Conservation (phyloP, 2,113 vertebrate species). For the Phycodurus eques region DNA sequence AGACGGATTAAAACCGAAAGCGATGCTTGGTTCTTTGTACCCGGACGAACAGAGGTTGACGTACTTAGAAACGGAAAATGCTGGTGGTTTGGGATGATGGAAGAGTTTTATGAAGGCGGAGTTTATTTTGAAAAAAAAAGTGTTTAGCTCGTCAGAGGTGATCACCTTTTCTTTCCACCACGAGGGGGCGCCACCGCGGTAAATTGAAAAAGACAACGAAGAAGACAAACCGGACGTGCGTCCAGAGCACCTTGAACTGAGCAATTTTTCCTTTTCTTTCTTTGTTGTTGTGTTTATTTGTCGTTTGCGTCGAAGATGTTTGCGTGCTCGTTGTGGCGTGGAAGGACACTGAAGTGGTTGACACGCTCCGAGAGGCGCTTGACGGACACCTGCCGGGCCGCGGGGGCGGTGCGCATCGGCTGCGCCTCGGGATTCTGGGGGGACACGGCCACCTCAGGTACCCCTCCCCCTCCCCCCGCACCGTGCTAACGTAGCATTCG, state of each 20-base stretch:
- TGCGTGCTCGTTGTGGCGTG: too few relatives aligned
- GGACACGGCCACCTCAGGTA: slow-evolving; percentile 78
- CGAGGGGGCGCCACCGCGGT: background rate
- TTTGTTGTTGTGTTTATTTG: background rate
- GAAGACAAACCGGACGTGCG: slow-evolving; percentile 15
- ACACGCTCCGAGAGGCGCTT: slow-evolving; percentile 2
- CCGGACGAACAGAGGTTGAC: background rate
- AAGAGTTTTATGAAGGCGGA: background rate
- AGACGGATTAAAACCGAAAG: background rate
- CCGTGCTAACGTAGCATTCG: too few relatives aligned
- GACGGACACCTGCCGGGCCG: background rate
- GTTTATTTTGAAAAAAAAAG: background rate
- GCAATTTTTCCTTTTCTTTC: background rate
- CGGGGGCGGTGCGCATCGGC: slow-evolving; percentile 67
- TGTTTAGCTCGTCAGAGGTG: background rate
- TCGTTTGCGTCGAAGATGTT: background rate
- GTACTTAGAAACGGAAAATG: too few relatives aligned
- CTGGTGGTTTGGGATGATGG: background rate
- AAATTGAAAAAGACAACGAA: background rate
- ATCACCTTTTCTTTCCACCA: background rate
- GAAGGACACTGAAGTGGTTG: background rate
- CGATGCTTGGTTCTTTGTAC: background rate
- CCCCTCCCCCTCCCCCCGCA: too few relatives aligned
- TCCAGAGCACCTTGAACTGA: slow-evolving; percentile 34
- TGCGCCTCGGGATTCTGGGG: slow-evolving; percentile 83